Percentiles rank a stretch among this genome's conserved stretches.
These are phyloP conservation scores for Ophion ventricosus DNA, from an alignment of 2,888 invertebrate genomes.

Conservation along the genomic window DNA sequence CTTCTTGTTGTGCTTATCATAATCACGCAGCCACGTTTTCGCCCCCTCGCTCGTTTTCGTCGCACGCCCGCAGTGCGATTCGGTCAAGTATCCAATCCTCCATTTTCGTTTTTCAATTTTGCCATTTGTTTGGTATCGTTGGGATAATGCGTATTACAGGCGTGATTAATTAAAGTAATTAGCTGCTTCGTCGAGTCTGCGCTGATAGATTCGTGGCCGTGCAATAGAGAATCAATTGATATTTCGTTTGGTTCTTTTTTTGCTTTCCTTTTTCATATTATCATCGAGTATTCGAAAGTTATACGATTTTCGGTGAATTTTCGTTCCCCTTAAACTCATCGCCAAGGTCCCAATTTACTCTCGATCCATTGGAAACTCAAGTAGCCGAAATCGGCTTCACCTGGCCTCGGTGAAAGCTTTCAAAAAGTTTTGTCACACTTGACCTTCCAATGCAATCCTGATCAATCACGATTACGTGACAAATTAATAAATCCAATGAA, in stretches of 20 bases:
- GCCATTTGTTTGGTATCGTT: neutral
- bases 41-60: slow-evolving; percentile 75
- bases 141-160: neutral
- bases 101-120: neutral
- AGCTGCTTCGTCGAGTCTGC: no score
- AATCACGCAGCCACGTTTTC: slow-evolving; percentile 71
- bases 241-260: no score
- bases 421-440: no score
- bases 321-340: neutral
- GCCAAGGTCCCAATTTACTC: neutral
- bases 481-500: neutral
- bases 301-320: no score
- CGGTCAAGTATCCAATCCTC: neutral
- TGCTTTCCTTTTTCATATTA: no score
- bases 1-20: slow-evolving; percentile 60
- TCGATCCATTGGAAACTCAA: slow-evolving; percentile 10
- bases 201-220: no score
- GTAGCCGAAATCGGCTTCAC: neutral
- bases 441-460: neutral
- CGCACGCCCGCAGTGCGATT: slow-evolving; percentile 15
- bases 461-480: neutral
- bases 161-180: no score
- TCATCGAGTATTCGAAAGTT: no score
- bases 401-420: no score
- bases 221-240: no score